phyloP scores from a whole-genome alignment of 2,888 invertebrate species.

The Graphium colonna region DNA sequence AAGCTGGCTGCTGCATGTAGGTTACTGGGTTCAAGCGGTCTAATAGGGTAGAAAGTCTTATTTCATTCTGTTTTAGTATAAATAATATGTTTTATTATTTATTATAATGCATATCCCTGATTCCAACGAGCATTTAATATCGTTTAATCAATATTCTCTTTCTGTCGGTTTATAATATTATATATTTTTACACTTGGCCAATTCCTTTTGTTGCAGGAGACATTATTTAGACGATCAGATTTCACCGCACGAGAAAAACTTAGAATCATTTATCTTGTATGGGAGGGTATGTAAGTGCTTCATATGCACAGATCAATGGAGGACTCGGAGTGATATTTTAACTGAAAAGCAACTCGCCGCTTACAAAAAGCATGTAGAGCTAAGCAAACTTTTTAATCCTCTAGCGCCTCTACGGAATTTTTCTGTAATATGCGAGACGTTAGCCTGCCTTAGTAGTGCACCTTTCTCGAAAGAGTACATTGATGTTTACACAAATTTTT shows the following conservation, averaged over 20 bases:
- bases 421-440: slow-evolving; percentile 9
- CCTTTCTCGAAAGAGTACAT: slow-evolving; percentile 30
- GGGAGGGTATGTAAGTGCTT: slow-evolving; percentile 11
- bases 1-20: too few relatives aligned
- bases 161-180: too few relatives aligned
- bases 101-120: too few relatives aligned
- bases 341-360: background rate
- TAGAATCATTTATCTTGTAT: background rate
- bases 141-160: too few relatives aligned
- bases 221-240: background rate
- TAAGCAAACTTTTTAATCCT: too few relatives aligned
- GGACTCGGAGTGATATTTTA: background rate
- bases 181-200: background rate
- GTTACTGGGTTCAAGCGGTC: too few relatives aligned
- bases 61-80: too few relatives aligned
- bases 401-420: background rate
- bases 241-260: background rate
- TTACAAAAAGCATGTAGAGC: background rate
- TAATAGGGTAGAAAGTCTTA: too few relatives aligned
- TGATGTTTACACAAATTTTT: slow-evolving; percentile 18
- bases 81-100: too few relatives aligned
- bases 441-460: slow-evolving; percentile 20
- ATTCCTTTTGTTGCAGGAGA: background rate
- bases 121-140: too few relatives aligned
- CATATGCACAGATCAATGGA: slow-evolving; percentile 11